A percentile compares a stretch with the other conserved stretches of the same genome.
Conservation (phyloP, 2,888 invertebrate genomes). For the Helicoverpa assulta region DNA sequence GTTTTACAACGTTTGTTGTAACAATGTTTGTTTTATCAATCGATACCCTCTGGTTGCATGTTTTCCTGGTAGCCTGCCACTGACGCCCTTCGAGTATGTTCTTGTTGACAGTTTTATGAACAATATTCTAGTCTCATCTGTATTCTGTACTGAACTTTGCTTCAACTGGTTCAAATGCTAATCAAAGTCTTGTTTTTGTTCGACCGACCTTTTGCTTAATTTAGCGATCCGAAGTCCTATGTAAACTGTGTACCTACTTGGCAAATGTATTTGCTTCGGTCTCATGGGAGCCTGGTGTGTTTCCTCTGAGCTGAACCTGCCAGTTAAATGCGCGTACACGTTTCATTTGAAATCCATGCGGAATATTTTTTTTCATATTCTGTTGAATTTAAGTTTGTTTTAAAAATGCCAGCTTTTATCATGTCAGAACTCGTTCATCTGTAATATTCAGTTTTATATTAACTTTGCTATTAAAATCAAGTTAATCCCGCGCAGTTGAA, state of each 20-base stretch:
- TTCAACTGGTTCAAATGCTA: slow-evolving; percentile 69
- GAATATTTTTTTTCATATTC: too few species aligned
- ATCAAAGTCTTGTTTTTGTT: slow-evolving; percentile 76
- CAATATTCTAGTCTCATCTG: slow-evolving; percentile 59
- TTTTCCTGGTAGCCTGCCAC: slow-evolving; percentile 1
- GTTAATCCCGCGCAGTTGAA: background rate
- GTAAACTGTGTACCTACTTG: slow-evolving; percentile 67
- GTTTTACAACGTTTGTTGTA: slow-evolving; percentile 26
- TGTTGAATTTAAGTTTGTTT: too few species aligned
- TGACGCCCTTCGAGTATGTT: background rate
- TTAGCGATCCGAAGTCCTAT: slow-evolving; percentile 69
- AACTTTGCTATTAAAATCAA: background rate
- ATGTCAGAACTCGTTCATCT: too few species aligned
- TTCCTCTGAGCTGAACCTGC: slow-evolving; percentile 1
- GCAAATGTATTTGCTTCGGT: slow-evolving; percentile 63
- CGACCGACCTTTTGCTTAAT: slow-evolving; percentile 69
- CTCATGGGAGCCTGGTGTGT: slow-evolving; percentile 63
- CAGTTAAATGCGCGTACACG: slow-evolving; percentile 13
- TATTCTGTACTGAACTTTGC: slow-evolving; percentile 63
- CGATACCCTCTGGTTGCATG: slow-evolving; percentile 6
- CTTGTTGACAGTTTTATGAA: slow-evolving; percentile 5
- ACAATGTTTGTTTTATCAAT: too few species aligned
- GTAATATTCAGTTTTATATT: background rate
- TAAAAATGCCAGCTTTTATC: too few species aligned
- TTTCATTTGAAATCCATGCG: slow-evolving; percentile 8